phyloP scores from a whole-genome alignment of 2,113 vertebrate genomes.

The Typhlomys cinereus region DNA sequence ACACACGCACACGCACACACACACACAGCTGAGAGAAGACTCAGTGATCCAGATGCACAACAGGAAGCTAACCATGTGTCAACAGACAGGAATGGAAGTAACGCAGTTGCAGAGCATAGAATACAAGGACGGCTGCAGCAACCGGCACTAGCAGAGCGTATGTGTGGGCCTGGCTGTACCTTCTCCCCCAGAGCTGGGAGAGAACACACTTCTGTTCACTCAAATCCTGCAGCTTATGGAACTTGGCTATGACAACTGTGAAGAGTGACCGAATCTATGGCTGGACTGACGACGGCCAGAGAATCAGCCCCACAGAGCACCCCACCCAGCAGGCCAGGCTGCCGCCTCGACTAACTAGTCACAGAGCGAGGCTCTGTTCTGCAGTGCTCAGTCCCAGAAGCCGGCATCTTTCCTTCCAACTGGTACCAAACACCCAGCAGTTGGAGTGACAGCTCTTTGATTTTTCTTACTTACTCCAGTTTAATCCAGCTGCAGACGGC shows the following conservation, averaged over 20 bases:
- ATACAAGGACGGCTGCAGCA: background rate
- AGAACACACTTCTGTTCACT: background rate
- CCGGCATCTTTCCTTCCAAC: too few relatives aligned
- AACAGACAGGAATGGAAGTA: background rate
- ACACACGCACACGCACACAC: background rate
- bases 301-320: background rate
- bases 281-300: background rate
- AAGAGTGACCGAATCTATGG: background rate
- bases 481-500: background rate
- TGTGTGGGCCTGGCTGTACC: accelerated
- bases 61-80: background rate
- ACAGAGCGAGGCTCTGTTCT: background rate
- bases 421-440: background rate
- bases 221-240: background rate
- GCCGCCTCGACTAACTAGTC: background rate
- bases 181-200: background rate
- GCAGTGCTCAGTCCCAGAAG: background rate
- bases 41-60: background rate
- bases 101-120: background rate
- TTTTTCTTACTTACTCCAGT: background rate
- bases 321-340: background rate
- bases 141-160: background rate
- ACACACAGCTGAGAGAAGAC: background rate
- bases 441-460: background rate
- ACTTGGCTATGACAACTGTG: background rate